Evolutionary conservation across 1,140 invertebrate species (phyloP).

Genomic region (Tetragonula clypearis): DNA sequence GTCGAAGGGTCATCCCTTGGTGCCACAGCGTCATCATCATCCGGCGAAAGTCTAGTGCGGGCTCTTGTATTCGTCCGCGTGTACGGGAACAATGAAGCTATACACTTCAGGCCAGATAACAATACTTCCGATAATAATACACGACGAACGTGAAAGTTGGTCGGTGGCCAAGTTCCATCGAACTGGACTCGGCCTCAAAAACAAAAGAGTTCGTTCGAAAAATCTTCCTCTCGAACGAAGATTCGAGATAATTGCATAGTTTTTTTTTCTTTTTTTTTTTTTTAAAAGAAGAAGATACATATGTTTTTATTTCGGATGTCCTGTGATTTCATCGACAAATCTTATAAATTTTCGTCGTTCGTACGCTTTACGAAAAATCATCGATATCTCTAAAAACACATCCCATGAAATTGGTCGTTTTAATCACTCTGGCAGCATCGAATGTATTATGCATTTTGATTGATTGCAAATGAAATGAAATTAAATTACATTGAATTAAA

Average conservation of each 20-base stretch:
- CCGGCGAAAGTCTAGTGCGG: constrained; percentile 6
- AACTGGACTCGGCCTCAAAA: constrained; percentile 45
- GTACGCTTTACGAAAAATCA: no score
- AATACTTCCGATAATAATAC: constrained; percentile 65
- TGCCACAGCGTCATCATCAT: neutral
- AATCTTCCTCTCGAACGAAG: constrained; percentile 35
- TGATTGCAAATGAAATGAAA: neutral
- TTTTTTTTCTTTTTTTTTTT: no score
- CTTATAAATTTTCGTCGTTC: neutral
- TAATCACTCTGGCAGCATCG: no score
- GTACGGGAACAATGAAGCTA: constrained; percentile 30
- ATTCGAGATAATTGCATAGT: constrained; percentile 45
- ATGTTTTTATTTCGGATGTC: neutral
- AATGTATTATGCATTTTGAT: neutral
- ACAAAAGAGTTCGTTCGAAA: constrained; percentile 45
- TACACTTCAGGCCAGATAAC: constrained; percentile 51
- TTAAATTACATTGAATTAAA: neutral
- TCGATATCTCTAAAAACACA: no score
- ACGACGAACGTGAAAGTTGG: constrained; percentile 52
- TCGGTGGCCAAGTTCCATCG: constrained; percentile 45
- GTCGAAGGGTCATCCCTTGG: constrained; percentile 2
- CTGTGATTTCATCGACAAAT: neutral
- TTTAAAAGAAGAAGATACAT: no score
- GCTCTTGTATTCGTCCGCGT: constrained; percentile 23
- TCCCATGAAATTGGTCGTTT: no score